phyloP scores from a whole-genome alignment of 2,888 invertebrate genomes.

The Yponomeuta evonymella region DNA sequence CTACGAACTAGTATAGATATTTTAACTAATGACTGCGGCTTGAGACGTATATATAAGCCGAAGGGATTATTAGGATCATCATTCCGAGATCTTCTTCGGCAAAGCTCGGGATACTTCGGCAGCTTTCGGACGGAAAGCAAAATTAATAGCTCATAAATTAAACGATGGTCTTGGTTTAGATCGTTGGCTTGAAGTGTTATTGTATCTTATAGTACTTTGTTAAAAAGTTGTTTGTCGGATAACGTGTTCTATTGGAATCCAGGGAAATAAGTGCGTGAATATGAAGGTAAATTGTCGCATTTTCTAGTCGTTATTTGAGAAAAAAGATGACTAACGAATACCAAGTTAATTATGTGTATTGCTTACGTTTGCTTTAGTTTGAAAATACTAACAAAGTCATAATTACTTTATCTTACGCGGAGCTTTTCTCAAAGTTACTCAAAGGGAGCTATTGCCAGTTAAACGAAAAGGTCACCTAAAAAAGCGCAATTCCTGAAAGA shows the following conservation, averaged over 20 bases:
- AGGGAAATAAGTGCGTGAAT: neutral
- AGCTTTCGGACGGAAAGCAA: neutral
- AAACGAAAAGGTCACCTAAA: too few relatives aligned
- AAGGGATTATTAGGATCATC: constrained; percentile 19
- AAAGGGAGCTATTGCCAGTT: too few relatives aligned
- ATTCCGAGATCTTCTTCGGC: constrained; percentile 21
- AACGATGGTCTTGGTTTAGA: neutral
- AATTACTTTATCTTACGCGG: too few relatives aligned
- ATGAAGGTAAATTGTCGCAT: constrained; percentile 4
- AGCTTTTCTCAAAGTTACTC: too few relatives aligned
- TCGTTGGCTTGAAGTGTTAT: neutral
- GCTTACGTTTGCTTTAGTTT: neutral
- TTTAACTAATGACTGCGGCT: constrained; percentile 9
- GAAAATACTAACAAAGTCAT: neutral
- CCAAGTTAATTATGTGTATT: neutral
- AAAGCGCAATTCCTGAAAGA: too few relatives aligned
- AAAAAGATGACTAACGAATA: neutral
- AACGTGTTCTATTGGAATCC: neutral
- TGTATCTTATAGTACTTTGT: neutral
- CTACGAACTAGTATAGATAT: constrained; percentile 7
- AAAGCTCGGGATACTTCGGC: neutral
- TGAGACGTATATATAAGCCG: constrained; percentile 23
- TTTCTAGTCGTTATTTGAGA: too few relatives aligned
- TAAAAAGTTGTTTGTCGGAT: neutral
- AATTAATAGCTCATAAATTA: neutral